Conservation (phyloP, 2,113 vertebrate species). For the Paramormyrops kingsleyae region DNA sequence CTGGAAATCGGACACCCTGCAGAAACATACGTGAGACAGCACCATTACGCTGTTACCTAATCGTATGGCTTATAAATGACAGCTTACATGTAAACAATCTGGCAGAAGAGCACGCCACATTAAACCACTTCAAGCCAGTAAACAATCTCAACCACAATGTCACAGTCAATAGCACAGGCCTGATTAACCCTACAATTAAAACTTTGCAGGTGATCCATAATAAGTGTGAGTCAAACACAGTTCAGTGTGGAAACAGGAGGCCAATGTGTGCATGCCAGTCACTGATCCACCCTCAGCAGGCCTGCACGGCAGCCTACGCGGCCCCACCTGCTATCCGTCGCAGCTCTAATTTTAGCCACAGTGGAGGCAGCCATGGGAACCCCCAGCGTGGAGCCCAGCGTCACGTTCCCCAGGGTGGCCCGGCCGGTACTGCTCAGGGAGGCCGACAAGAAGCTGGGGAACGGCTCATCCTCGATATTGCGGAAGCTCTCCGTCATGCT, state of each 20-base stretch:
- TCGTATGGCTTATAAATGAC: background rate
- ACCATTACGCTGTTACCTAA: background rate
- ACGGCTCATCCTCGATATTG: constrained; percentile 77
- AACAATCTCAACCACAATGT: background rate
- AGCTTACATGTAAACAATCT: background rate
- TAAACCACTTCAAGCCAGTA: background rate
- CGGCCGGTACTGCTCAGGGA: constrained; percentile 62
- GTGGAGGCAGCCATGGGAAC: constrained; percentile 90
- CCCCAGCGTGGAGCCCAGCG: constrained; percentile 76
- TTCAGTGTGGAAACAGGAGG: background rate
- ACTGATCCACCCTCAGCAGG: background rate
- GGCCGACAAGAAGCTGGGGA: constrained; percentile 73
- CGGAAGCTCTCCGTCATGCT: constrained; percentile 70
- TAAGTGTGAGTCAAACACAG: background rate
- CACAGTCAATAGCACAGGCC: background rate
- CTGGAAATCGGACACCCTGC: constrained; percentile 62
- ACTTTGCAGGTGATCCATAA: background rate
- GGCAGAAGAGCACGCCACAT: background rate
- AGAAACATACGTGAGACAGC: background rate
- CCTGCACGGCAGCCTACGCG: background rate
- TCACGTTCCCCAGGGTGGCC: constrained; percentile 69
- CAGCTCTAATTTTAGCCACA: constrained; percentile 68
- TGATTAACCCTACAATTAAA: background rate
- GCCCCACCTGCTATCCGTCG: constrained; percentile 69
- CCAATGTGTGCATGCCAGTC: no score